A percentile compares a stretch with the other conserved stretches of the same genome.
Conservation (phyloP, 2,888 invertebrate genomes). For the Euspilapteryx auroguttella region DNA sequence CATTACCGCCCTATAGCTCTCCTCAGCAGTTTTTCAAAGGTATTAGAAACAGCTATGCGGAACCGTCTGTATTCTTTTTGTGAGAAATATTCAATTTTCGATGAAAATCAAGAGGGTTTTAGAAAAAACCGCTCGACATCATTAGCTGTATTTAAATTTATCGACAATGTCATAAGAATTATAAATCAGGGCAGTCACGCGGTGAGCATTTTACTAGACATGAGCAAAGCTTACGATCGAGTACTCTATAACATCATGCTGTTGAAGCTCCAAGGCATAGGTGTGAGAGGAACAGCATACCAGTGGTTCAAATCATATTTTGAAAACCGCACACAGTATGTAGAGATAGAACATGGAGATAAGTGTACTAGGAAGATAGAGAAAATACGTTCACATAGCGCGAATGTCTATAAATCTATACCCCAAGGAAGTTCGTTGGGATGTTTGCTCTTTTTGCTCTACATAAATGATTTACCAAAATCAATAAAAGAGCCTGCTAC, state of each 20-base stretch:
- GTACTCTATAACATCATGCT: not conserved
- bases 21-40: not conserved
- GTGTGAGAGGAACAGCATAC: not conserved
- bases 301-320: not conserved
- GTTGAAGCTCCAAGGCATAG: not conserved
- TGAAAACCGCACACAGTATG: not conserved
- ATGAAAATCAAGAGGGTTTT: conserved; percentile 3
- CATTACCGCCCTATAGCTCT: not conserved
- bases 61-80: conserved; percentile 2
- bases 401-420: not conserved
- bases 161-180: conserved; percentile 1
- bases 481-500: not conserved
- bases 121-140: conserved; percentile 4
- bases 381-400: not conserved
- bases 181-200: conserved; percentile 3
- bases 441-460: not conserved
- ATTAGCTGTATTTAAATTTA: conserved; percentile 4
- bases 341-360: not conserved
- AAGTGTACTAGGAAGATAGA: not conserved
- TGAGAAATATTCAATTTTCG: conserved; percentile 3
- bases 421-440: not conserved
- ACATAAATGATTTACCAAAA: conserved; percentile 4
- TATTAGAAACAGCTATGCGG: conserved; percentile 3
- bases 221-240: not conserved
- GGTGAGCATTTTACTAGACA: not conserved